Conservation (phyloP, 2,888 invertebrate genomes). For the Nudaria mundana region DNA sequence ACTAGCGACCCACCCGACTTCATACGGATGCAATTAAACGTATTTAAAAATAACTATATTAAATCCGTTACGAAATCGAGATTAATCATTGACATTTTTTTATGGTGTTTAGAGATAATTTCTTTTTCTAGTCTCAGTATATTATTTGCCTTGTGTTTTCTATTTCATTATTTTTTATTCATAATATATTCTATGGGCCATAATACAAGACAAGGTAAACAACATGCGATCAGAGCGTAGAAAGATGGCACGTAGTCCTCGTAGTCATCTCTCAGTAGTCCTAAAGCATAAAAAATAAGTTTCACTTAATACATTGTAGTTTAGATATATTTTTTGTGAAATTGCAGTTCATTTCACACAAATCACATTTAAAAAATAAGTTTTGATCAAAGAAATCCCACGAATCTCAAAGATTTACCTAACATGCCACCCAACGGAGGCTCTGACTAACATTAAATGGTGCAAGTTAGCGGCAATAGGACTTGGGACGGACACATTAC, state of each 20-base stretch:
- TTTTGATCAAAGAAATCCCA: too few species aligned
- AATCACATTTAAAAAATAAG: too few species aligned
- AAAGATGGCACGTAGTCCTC: constrained; percentile 64
- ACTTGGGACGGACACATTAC: too few species aligned
- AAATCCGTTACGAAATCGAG: too few species aligned
- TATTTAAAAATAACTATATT: background rate
- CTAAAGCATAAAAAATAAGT: constrained; percentile 41
- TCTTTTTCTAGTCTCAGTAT: background rate
- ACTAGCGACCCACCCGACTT: background rate
- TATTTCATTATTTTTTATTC: constrained; percentile 20
- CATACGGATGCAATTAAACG: background rate
- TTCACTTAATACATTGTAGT: background rate
- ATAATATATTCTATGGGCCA: constrained; percentile 65
- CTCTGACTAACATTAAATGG: too few species aligned
- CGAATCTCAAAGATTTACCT: too few species aligned
- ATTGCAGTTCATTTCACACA: too few species aligned
- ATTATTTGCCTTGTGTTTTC: background rate
- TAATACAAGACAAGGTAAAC: constrained; percentile 57
- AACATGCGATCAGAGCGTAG: constrained; percentile 58
- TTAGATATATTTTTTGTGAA: background rate
- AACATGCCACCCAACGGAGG: too few species aligned
- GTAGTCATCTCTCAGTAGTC: constrained; percentile 58
- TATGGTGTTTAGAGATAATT: background rate
- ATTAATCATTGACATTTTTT: too few species aligned
- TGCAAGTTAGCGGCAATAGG: too few species aligned